phyloP scores from a whole-genome alignment of 2,797 vertebrate species.

The Coluber constrictor region DNA sequence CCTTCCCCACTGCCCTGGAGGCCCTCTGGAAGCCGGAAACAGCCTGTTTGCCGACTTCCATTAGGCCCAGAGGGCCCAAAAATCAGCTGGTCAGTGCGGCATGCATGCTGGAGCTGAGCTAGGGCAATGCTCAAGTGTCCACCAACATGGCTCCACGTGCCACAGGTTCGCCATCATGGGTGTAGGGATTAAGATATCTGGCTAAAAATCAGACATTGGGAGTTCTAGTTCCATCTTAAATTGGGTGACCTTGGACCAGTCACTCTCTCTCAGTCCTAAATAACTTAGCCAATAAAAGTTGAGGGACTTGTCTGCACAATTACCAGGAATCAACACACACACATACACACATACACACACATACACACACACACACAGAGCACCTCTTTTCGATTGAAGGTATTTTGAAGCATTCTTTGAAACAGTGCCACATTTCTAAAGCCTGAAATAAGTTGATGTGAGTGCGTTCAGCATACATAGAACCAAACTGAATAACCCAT shows the following conservation, averaged over 20 bases:
- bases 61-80: too few relatives aligned
- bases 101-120: too few relatives aligned
- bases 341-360: not conserved
- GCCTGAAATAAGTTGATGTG: not conserved
- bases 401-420: not conserved
- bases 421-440: not conserved
- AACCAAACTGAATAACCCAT: not conserved
- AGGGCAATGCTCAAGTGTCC: too few relatives aligned
- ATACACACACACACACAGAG: not conserved
- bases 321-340: not conserved
- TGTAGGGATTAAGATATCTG: not conserved
- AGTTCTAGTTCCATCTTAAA: not conserved
- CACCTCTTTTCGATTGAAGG: not conserved
- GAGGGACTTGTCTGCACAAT: not conserved
- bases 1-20: too few relatives aligned
- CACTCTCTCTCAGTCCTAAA: not conserved
- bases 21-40: too few relatives aligned
- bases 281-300: not conserved
- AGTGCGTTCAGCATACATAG: not conserved
- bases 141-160: too few relatives aligned
- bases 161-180: too few relatives aligned
- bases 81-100: too few relatives aligned
- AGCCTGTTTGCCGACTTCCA: too few relatives aligned
- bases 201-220: not conserved
- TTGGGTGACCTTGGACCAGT: not conserved